Base-by-base conservation (phyloP, 2,113 vertebrate genomes). In the Silurus asotus region DNA sequence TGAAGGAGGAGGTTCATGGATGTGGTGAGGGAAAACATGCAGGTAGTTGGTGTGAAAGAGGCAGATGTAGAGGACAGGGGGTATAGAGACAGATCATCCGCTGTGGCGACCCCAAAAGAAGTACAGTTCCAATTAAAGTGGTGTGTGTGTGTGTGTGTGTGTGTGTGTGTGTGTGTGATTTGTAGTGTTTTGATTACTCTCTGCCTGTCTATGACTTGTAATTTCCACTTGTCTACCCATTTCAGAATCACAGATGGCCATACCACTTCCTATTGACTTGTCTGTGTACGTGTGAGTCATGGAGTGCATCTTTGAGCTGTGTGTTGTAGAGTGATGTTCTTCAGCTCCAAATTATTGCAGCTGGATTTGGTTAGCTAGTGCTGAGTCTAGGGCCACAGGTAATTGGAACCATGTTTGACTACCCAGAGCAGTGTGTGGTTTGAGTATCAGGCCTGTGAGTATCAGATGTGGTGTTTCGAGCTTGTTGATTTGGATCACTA, bases 321-420 rank as follows among this genome's bases (percentile, higher is more conserved):
- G 64, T 78, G 25, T 64, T 81, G 53, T 67, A 14, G 9, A 75
- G 77, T 59, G 28, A 37, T n/a, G 51, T 75, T n/a, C 14, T 70
- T 20, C 3, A 11, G 23, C 84, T 81, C 69, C 75, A 81, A 37
- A 28, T 51, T 23, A 17, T 53, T 64, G 23, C 86, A 86, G 88
- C 64, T 86, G 86, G 45, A 83, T 87, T 86, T 17, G 11, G 56
- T 87, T 89, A 87, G 77, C 15, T 56, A 6, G 37, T 67, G n/a
- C 56, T 74, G 65, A 59, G 49, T 45, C 79, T 65, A 69, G 61
- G 62, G 55, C 78, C 61, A 82, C 55, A 85, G 86, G 84, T 83
- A 83, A 87, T 89, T 87, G 45, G 75, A 87, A 86, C 74, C 86
- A 86, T 80, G 79, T 87, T 87, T 19, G 58, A 49, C 28, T 78